Evolutionary conservation across 2,888 invertebrate genomes (phyloP).

Genomic region (Sicus ferrugineus): DNA sequence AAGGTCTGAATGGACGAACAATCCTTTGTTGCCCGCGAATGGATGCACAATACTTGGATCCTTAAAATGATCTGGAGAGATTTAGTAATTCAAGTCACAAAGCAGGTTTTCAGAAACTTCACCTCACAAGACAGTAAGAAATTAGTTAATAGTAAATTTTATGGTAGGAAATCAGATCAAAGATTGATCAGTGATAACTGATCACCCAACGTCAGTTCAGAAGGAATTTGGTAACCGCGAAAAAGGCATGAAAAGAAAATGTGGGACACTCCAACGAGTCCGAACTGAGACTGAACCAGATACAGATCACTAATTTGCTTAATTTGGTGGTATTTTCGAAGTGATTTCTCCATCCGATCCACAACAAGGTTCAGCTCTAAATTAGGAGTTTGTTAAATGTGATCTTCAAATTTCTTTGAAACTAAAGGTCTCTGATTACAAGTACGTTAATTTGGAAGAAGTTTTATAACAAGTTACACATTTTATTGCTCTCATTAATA

Average conservation of each 20-base stretch:
- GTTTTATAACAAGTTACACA: background rate
- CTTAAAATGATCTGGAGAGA: background rate
- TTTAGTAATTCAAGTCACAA: background rate
- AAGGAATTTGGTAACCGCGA: background rate
- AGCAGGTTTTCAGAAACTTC: background rate
- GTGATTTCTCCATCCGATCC: too few species aligned
- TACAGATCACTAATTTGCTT: background rate
- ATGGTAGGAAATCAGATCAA: background rate
- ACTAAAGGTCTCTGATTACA: too few species aligned
- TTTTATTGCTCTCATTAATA: slow-evolving; percentile 22
- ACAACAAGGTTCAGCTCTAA: too few species aligned
- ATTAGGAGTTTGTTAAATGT: background rate
- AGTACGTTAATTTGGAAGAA: background rate
- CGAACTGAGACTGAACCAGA: background rate
- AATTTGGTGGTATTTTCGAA: background rate
- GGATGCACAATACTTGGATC: background rate
- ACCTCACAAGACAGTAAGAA: background rate
- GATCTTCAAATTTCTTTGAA: background rate
- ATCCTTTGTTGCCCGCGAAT: background rate
- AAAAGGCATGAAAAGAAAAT: background rate
- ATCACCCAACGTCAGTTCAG: background rate
- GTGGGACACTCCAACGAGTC: background rate
- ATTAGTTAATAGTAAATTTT: background rate
- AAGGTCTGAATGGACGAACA: background rate
- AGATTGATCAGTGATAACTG: too few species aligned